phyloP scores from a whole-genome alignment of 2,888 invertebrate species.

The Thymelicus sylvestris region DNA sequence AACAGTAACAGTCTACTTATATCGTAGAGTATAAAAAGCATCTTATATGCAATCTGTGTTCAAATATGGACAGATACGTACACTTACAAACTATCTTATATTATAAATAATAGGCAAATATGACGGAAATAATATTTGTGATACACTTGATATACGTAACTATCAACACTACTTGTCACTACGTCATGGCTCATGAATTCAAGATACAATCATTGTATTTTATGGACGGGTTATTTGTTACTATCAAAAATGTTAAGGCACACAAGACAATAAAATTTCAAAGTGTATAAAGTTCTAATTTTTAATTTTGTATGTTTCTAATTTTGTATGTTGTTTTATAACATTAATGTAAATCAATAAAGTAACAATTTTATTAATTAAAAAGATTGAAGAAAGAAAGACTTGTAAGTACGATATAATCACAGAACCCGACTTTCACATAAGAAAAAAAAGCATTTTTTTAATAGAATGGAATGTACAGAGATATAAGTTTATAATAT shows the following conservation, averaged over 20 bases:
- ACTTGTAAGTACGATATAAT: background rate
- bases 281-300: background rate
- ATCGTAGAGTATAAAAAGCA: constrained; percentile 2
- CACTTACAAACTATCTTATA: background rate
- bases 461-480: no score
- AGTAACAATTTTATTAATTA: background rate
- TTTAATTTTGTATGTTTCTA: background rate
- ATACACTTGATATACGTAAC: background rate
- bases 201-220: background rate
- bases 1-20: constrained; percentile 2
- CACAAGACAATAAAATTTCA: background rate
- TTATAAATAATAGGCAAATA: background rate
- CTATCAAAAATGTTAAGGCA: background rate
- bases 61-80: background rate
- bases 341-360: background rate
- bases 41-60: background rate
- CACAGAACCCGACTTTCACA: no score
- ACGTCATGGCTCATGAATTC: background rate
- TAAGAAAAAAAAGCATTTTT: no score
- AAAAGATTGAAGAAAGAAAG: no score
- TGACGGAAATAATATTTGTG: background rate
- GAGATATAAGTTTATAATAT: no score
- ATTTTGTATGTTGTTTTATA: background rate
- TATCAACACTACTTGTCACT: background rate
- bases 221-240: constrained; percentile 1